Base-by-base conservation (phyloP, 2,888 invertebrate species). In the Melanostoma mellinum region DNA sequence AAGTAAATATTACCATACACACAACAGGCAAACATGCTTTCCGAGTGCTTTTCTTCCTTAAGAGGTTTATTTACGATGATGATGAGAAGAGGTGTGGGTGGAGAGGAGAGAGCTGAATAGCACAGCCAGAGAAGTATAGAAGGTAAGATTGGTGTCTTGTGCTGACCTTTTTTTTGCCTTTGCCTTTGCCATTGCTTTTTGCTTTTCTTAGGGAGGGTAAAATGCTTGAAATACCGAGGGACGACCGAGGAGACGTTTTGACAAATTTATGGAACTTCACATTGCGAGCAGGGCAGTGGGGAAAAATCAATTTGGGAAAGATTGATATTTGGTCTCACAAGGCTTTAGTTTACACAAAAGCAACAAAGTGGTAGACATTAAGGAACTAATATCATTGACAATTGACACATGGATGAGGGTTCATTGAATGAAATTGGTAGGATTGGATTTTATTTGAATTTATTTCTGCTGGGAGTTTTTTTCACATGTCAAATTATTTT, bases 1-100 rank as follows among this genome's bases (percentile, higher is more conserved):
- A 86, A 86, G 85, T 86, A 86, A 85, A 86, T 85, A 86, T 86
- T 86, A 79, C 86, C 86, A 86, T 86, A 85, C 75, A 86, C 79
- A 84, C 84, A 74, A 75, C 74, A 65, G 65, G 79, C 84, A 84
- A 84, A 79, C 79, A 79, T 84, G 84, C 79, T 79, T 68, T 75
- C 79, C 79, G 67, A 84, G 84, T 84, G 79, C 79, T 79, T 84
- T 84, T 84, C 52, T 60, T 84, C 56, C 75, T 79, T 79, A 79
- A 84, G 84, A 84, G 84, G 79, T 84, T 84, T 84, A 84, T 75
- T 84, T 84, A 74, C 74, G 79, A 73, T n/a, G 46, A 50, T 56
- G 8, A 32, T 35, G 60, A 50, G 68, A 30, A n/a, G 48, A 48
- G 30, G 36, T 10, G 8, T 6, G n/a, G 3, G 50, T 8, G 9